phyloP scores from a whole-genome alignment of 2,888 invertebrate genomes.

The Melanotus villosus region DNA sequence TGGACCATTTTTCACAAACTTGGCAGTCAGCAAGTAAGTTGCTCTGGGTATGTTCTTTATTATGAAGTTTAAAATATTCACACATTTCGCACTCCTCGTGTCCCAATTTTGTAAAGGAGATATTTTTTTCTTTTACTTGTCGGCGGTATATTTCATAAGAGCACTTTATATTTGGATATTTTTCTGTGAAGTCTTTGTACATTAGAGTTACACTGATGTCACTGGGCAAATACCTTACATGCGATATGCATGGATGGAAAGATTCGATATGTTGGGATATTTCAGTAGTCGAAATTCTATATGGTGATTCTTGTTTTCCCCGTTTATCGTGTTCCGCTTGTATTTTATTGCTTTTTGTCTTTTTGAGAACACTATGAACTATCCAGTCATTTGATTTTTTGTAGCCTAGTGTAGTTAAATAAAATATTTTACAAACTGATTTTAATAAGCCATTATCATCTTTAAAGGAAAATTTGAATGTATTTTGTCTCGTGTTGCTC shows the following conservation, averaged over 20 bases:
- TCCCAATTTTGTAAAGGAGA: background rate
- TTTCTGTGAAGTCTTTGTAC: background rate
- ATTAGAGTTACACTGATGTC: background rate
- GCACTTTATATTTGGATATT: background rate
- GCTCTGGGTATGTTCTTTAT: too few species aligned
- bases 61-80: too few species aligned
- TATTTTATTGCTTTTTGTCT: background rate
- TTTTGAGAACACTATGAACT: background rate
- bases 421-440: background rate
- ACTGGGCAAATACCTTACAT: background rate
- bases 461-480: background rate
- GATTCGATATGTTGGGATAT: conserved; percentile 14
- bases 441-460: background rate
- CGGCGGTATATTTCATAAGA: conserved; percentile 1
- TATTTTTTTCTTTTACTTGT: background rate
- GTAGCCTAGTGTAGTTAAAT: conserved; percentile 2
- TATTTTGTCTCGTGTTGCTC: background rate
- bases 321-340: background rate
- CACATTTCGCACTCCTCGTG: background rate
- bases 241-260: conserved; percentile 3
- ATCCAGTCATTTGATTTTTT: conserved; percentile 4
- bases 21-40: too few species aligned
- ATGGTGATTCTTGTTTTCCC: background rate
- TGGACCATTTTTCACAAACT: too few species aligned
- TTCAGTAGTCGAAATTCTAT: background rate